A percentile compares a stretch with the other conserved stretches of the same genome.
Evolutionary conservation across 1,140 invertebrate genomes (phyloP).

Genomic region (Hypothenemus hampei): DNA sequence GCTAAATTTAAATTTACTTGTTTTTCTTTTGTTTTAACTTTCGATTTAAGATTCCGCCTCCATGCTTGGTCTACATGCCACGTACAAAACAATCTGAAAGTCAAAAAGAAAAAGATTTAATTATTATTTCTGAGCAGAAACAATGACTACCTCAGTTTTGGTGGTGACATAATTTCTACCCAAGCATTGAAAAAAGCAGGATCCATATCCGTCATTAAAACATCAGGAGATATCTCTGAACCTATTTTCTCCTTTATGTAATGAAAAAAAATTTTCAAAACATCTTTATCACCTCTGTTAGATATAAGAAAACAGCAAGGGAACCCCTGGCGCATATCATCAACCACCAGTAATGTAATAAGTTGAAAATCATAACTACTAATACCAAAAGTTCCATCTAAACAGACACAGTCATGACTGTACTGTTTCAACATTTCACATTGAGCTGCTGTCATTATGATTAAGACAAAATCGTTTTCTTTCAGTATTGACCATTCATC

Average conservation of each 20-base stretch:
- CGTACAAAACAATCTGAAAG: too few species aligned
- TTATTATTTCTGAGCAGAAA: too few species aligned
- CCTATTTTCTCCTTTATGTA: constrained; percentile 2
- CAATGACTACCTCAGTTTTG: too few species aligned
- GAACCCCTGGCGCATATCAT: constrained; percentile 19
- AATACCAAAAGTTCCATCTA: constrained; percentile 19
- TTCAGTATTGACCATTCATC: constrained; percentile 9
- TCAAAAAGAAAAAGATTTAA: too few species aligned
- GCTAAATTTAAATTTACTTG: too few species aligned
- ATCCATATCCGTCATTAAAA: constrained; percentile 25
- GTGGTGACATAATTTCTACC: constrained; percentile 25
- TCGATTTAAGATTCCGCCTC: too few species aligned
- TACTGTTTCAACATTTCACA: background rate
- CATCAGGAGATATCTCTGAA: constrained; percentile 4
- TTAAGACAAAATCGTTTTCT: constrained; percentile 20
- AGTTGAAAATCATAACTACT: constrained; percentile 18
- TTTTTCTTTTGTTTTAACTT: too few species aligned
- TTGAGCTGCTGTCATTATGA: constrained; percentile 21
- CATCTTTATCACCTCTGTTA: constrained; percentile 14
- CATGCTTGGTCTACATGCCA: too few species aligned
- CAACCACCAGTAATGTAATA: constrained; percentile 17
- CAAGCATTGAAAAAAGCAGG: constrained; percentile 17
- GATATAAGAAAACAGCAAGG: constrained; percentile 22
- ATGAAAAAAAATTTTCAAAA: constrained; percentile 14
- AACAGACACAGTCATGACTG: constrained; percentile 17